Percentiles rank a stretch among this genome's conserved stretches.
These are phyloP conservation scores for Drosophila paulistorum DNA, from an alignment of 1,140 invertebrate species.

Conservation along the genomic window DNA sequence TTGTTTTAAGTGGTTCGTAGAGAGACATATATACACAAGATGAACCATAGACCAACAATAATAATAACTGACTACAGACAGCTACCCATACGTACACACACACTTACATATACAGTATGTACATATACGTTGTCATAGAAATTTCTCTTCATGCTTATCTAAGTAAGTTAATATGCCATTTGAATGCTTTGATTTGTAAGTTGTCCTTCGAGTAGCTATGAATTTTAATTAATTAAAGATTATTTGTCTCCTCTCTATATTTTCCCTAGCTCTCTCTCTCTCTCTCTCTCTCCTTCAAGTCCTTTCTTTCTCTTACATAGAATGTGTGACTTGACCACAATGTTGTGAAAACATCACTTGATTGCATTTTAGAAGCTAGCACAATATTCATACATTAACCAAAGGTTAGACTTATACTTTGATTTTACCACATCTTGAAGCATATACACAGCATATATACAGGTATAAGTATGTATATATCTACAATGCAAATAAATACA, in stretches of 20 bases:
- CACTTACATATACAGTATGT: neutral
- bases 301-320: neutral
- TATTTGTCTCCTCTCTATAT: conserved; percentile 35
- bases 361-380: neutral
- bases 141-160: conserved; percentile 56
- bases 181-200: conserved; percentile 66
- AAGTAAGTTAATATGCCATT: conserved; percentile 79
- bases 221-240: conserved; percentile 79
- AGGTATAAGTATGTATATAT: too few relatives aligned
- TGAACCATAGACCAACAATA: conserved; percentile 50
- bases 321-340: neutral
- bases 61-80: conserved; percentile 49
- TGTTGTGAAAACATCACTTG: neutral
- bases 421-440: neutral
- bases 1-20: conserved; percentile 45
- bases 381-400: neutral
- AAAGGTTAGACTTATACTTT: neutral
- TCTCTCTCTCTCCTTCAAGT: neutral
- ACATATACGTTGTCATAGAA: neutral
- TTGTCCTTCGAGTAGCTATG: conserved; percentile 40
- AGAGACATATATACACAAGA: conserved; percentile 22
- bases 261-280: conserved; percentile 37
- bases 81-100: neutral
- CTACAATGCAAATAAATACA: too few relatives aligned
- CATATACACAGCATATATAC: neutral